Conservation (phyloP, 2,113 vertebrate species). For the Microcebus griseorufus region DNA sequence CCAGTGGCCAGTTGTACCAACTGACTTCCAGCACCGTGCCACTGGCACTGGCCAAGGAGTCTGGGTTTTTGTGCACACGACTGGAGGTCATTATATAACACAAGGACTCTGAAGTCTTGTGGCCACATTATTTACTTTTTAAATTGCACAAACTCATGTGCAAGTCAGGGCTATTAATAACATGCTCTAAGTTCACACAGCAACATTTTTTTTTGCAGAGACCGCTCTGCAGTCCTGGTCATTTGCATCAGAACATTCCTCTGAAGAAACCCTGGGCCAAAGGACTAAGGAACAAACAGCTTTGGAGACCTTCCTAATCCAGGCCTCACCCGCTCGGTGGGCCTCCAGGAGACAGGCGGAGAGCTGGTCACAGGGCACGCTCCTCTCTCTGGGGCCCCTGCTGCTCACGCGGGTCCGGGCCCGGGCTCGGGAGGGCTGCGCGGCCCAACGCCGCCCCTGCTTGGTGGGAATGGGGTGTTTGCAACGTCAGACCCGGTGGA, state of each 20-base stretch:
- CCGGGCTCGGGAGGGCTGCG: rapidly evolving
- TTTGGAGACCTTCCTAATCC: not conserved
- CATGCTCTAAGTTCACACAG: not conserved
- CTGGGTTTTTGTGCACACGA: not conserved
- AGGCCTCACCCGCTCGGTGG: not conserved
- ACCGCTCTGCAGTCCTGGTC: not conserved
- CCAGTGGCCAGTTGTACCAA: not conserved
- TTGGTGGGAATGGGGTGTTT: rapidly evolving
- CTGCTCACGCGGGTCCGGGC: rapidly evolving
- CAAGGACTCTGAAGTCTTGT: not conserved
- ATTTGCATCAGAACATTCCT: not conserved
- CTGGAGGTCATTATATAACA: rapidly evolving
- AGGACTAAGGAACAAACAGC: not conserved
- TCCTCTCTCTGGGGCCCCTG: not conserved
- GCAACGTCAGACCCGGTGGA: too few species aligned
- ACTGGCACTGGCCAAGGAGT: not conserved
- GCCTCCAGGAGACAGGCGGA: rapidly evolving
- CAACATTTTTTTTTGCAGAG: not conserved
- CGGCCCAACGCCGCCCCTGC: rapidly evolving
- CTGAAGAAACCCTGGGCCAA: not conserved
- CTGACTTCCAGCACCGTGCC: rapidly evolving
- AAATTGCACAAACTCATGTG: not conserved
- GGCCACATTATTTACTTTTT: not conserved
- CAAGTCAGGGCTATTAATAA: not conserved
- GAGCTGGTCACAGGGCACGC: rapidly evolving